Conservation (phyloP, 2,113 vertebrate genomes). For the Balaeniceps rex region DNA sequence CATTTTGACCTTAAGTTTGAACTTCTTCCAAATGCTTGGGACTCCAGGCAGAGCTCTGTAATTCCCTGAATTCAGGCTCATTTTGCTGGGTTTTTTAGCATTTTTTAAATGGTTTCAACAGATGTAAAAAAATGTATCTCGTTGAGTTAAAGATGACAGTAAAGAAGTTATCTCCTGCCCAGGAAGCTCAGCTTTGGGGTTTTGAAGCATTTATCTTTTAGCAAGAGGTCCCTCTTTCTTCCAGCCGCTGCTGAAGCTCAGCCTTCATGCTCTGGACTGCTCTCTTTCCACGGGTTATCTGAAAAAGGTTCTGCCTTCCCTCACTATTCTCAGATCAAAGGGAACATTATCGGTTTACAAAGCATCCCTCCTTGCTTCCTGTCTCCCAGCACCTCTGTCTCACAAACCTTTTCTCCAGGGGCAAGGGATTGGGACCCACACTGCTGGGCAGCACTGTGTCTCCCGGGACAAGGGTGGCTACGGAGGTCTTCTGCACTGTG, state of each 20-base stretch:
- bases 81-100: not conserved
- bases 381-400: not conserved
- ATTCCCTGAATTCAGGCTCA: not conserved
- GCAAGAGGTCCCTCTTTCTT: not conserved
- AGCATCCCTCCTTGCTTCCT: conserved; percentile 1
- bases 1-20: not conserved
- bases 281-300: conserved; percentile 31
- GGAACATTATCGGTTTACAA: conserved; percentile 34
- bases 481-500: not conserved
- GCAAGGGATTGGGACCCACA: not conserved
- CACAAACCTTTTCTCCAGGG: not conserved
- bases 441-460: not conserved
- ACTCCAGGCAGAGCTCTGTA: not conserved
- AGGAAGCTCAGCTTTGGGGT: not conserved
- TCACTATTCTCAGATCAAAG: conserved; percentile 62
- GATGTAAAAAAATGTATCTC: not conserved
- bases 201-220: conserved; percentile 7
- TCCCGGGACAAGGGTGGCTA: not conserved
- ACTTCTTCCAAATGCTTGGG: not conserved
- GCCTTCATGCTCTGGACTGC: not conserved
- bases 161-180: not conserved
- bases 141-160: not conserved
- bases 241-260: not conserved
- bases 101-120: not conserved
- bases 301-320: conserved; percentile 30